These are phyloP conservation scores for Callithrix jacchus DNA, from an alignment of 2,113 vertebrate species.

Conservation along the genomic window DNA sequence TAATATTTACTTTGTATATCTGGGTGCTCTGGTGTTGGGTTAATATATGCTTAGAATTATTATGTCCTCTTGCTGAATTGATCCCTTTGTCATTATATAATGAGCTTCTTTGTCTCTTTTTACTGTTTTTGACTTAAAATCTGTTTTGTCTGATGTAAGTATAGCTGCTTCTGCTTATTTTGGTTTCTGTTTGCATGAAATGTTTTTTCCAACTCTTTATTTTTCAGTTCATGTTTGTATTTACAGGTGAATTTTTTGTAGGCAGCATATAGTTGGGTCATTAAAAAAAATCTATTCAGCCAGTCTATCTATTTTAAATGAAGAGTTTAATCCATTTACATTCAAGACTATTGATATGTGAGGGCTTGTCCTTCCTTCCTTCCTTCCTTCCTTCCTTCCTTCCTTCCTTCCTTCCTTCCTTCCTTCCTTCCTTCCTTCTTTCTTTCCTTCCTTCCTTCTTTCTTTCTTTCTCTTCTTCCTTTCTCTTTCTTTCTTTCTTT, in stretches of 20 bases:
- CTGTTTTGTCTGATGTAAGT: not conserved
- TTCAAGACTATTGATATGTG: not conserved
- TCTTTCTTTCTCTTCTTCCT: not conserved
- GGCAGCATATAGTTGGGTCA: not conserved
- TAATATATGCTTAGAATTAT: not conserved
- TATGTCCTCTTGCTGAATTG: not conserved
- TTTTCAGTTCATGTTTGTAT: not conserved
- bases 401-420: not conserved
- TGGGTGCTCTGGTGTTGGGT: not conserved
- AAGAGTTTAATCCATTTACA: not conserved
- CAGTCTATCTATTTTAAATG: not conserved
- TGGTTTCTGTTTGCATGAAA: not conserved
- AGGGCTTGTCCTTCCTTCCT: not conserved
- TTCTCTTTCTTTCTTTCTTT: not conserved
- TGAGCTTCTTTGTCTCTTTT: not conserved
- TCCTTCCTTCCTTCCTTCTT: not conserved
- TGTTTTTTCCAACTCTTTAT: not conserved
- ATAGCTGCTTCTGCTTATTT: not conserved
- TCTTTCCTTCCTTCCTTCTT: not conserved
- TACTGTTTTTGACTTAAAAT: not conserved
- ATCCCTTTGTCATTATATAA: not conserved
- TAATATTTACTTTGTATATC: not conserved
- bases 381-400: not conserved
- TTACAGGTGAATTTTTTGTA: not conserved
- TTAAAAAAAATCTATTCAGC: not conserved